These are phyloP conservation scores for Macaca nemestrina DNA, from an alignment of 2,113 vertebrate genomes.

Conservation along the genomic window DNA sequence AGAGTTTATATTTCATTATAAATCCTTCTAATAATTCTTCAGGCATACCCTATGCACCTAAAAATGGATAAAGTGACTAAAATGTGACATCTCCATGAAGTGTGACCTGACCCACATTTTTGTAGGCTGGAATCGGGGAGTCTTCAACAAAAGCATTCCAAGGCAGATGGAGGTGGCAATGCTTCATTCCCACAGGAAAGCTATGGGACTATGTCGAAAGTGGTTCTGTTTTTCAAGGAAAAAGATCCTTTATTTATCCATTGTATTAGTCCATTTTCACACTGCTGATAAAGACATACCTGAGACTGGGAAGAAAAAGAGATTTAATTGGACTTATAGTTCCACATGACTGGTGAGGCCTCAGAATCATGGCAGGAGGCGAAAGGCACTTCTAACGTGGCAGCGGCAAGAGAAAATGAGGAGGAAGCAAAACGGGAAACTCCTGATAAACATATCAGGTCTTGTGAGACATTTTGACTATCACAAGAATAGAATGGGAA, in stretches of 20 bases:
- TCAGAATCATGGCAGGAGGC: no score
- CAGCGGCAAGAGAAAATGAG: no score
- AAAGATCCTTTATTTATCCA: not conserved
- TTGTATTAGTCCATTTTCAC: no score
- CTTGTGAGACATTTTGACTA: no score
- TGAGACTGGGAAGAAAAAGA: no score
- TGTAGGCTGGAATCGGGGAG: not conserved
- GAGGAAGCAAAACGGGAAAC: no score
- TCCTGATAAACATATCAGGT: no score
- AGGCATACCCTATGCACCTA: not conserved
- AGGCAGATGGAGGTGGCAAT: not conserved
- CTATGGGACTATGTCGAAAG: not conserved
- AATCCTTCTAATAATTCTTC: slow-evolving; percentile 3
- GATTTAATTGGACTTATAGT: no score
- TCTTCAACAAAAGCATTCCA: not conserved
- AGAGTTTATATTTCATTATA: slow-evolving; percentile 12
- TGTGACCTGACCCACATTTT: slow-evolving; percentile 35
- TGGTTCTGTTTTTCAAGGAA: not conserved
- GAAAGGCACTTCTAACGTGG: no score
- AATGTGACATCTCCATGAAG: not conserved
- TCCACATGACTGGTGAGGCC: no score
- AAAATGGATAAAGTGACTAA: not conserved
- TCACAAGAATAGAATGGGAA: no score
- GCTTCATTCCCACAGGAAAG: not conserved
- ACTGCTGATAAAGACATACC: no score